These are phyloP conservation scores for Casuarius casuarius DNA, from an alignment of 2,113 vertebrate species.

Conservation along the genomic window DNA sequence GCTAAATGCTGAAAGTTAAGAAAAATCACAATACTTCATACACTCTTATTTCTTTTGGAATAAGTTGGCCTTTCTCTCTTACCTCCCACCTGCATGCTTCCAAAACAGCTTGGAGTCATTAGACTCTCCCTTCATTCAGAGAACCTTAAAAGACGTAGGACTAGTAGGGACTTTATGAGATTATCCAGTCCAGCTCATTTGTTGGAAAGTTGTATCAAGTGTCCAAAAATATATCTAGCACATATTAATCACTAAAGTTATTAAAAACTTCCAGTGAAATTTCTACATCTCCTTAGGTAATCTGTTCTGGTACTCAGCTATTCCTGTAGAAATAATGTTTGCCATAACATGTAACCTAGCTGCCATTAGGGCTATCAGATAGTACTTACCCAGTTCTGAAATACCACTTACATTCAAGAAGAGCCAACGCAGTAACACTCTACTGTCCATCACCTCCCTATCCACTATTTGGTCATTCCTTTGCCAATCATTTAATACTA, in stretches of 20 bases:
- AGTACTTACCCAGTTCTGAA: neutral
- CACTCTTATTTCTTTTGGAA: neutral
- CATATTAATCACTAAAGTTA: rapidly evolving
- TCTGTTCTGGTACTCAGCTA: neutral
- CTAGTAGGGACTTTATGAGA: rapidly evolving
- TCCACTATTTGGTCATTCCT: neutral
- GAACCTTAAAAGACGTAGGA: neutral
- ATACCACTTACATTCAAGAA: neutral
- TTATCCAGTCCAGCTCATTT: neutral
- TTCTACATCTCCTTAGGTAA: neutral
- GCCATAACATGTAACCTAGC: rapidly evolving
- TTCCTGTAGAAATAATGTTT: rapidly evolving
- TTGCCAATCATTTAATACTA: neutral
- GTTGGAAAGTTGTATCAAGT: rapidly evolving
- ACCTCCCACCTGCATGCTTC: rapidly evolving
- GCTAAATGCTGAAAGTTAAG: neutral
- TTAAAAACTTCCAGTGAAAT: neutral
- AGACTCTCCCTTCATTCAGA: neutral
- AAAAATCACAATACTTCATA: neutral
- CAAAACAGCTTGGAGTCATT: neutral
- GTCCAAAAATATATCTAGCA: neutral
- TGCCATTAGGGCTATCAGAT: neutral
- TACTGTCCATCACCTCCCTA: neutral
- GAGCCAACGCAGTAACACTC: rapidly evolving
- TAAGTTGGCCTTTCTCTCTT: neutral